Percentiles rank a stretch among this genome's conserved stretches.
Conservation (phyloP, 2,113 vertebrate species). For the Elanus axillaris region DNA sequence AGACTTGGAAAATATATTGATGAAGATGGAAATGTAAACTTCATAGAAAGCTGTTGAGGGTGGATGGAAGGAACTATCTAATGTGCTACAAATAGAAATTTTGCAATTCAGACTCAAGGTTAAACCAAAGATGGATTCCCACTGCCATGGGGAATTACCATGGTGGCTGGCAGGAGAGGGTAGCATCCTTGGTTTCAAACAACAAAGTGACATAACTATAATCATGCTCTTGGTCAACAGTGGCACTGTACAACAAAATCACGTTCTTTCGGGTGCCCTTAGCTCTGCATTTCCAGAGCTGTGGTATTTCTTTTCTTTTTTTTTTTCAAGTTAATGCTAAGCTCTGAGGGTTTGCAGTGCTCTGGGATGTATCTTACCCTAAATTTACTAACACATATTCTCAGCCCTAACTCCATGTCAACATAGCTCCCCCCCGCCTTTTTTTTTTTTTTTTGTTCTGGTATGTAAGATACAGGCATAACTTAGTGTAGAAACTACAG, state of each 20-base stretch:
- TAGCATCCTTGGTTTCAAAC: not conserved
- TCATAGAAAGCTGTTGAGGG: not conserved
- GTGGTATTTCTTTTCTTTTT: not conserved
- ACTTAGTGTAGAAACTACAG: not conserved
- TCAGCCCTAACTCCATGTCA: not conserved
- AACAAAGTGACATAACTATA: not conserved
- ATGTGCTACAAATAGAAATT: not conserved
- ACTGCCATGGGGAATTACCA: not conserved
- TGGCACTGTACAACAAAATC: not conserved
- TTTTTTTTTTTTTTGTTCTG: not conserved
- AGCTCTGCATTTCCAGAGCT: not conserved
- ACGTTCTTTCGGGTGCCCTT: not conserved
- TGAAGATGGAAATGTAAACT: conserved; percentile 8
- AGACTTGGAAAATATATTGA: not conserved
- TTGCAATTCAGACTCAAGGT: not conserved
- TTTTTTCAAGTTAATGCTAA: not conserved
- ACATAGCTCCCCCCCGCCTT: not conserved
- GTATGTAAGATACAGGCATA: not conserved
- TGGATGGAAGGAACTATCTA: not conserved
- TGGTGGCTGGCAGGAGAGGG: not conserved
- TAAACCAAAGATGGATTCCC: not conserved
- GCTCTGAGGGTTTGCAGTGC: not conserved
- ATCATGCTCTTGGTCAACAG: not conserved
- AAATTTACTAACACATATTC: not conserved
- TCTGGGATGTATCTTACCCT: not conserved